These are phyloP conservation scores for Elgaria multicarinata DNA, from an alignment of 2,113 vertebrate species.

Conservation along the genomic window DNA sequence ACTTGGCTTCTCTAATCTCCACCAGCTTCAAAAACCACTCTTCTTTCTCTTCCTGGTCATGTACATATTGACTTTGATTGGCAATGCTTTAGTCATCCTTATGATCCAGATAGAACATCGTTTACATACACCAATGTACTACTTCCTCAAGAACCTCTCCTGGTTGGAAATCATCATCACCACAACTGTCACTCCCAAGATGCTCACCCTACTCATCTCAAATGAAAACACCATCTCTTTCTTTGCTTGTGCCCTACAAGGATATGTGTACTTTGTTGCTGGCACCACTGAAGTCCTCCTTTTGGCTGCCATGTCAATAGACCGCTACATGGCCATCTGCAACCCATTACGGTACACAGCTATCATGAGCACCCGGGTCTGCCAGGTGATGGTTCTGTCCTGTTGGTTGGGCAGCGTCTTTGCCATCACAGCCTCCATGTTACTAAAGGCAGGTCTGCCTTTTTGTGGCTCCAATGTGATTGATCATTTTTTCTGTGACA, in stretches of 20 bases:
- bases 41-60: conserved; percentile 42
- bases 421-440: neutral
- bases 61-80: conserved; percentile 36
- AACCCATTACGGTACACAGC: conserved; percentile 28
- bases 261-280: conserved; percentile 53
- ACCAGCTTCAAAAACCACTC: conserved; percentile 4
- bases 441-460: conserved; percentile 21
- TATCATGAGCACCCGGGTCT: conserved; percentile 35
- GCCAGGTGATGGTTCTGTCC: neutral
- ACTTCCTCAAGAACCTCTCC: conserved; percentile 46
- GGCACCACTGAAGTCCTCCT: conserved; percentile 47
- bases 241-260: conserved; percentile 34
- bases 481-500: conserved; percentile 32
- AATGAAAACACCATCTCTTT: conserved; percentile 36
- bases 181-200: conserved; percentile 35
- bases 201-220: conserved; percentile 35
- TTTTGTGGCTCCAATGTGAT: conserved; percentile 8
- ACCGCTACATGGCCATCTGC: conserved; percentile 8
- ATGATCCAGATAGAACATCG: conserved; percentile 20
- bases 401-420: neutral
- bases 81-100: conserved; percentile 37
- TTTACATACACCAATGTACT: conserved; percentile 48
- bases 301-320: conserved; percentile 31
- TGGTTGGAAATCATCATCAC: conserved; percentile 45
- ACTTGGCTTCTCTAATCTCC: conserved; percentile 27